phyloP scores from a whole-genome alignment of 2,888 invertebrate genomes.

The Sminthurides aquaticus region DNA sequence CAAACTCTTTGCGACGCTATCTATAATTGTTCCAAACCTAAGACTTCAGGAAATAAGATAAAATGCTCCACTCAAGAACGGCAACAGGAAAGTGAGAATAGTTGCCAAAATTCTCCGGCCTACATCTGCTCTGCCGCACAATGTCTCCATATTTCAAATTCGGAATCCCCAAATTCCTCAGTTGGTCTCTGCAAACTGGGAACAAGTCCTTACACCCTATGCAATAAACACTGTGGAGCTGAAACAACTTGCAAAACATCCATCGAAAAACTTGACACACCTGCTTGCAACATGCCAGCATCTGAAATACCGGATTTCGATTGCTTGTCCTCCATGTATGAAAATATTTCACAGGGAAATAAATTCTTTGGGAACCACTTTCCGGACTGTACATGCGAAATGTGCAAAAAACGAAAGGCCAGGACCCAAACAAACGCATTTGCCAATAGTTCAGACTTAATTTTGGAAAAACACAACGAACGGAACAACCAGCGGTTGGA shows the following conservation, averaged over 20 bases:
- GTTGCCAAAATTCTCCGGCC: too few species aligned
- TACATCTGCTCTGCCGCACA: neutral
- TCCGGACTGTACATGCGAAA: conserved; percentile 11
- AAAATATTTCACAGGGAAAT: neutral
- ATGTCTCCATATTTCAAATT: neutral
- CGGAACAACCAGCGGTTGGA: too few species aligned
- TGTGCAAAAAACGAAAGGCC: conserved; percentile 12
- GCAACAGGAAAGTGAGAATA: too few species aligned
- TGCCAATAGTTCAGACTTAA: neutral
- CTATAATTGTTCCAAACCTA: too few species aligned
- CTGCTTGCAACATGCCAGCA: neutral
- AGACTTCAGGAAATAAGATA: too few species aligned
- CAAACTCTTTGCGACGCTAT: too few species aligned
- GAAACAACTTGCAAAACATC: too few species aligned
- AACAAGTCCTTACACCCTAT: too few species aligned
- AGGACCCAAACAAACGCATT: neutral
- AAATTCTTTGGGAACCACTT: conserved; percentile 15
- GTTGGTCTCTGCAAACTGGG: neutral
- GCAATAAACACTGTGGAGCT: too few species aligned
- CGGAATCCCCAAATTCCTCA: neutral
- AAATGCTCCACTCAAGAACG: too few species aligned
- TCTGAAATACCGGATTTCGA: neutral
- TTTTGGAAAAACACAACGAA: neutral
- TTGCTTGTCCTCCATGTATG: neutral
- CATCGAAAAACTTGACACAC: neutral